phyloP scores from a whole-genome alignment of 2,888 invertebrate species.

The Trichogramma evanescens region DNA sequence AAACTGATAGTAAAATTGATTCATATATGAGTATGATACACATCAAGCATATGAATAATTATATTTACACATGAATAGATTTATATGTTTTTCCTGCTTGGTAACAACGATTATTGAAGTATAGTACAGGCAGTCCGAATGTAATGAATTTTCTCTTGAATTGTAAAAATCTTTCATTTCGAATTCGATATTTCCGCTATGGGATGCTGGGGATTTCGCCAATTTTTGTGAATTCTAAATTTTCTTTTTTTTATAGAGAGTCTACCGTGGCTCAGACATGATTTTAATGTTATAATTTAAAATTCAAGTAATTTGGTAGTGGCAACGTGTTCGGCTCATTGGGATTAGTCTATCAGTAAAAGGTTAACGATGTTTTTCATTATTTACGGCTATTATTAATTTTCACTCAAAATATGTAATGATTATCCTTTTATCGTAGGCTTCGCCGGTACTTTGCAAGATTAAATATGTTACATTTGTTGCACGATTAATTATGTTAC shows the following conservation, averaged over 20 bases:
- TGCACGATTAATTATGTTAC: too few species aligned
- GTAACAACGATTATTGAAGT: too few species aligned
- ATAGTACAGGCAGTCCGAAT: too few species aligned
- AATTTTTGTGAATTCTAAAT: too few species aligned
- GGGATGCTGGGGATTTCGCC: too few species aligned
- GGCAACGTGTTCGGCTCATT: conserved; percentile 48
- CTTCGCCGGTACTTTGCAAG: too few species aligned
- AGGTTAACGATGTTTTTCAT: not conserved
- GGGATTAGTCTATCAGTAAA: conserved; percentile 23
- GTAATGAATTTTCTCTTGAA: not conserved
- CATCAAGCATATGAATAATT: too few species aligned
- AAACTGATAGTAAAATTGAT: too few species aligned
- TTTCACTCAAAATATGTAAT: not conserved
- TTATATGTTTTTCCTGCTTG: too few species aligned
- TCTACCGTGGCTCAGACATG: conserved; percentile 58
- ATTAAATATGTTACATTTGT: too few species aligned
- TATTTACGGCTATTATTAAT: not conserved
- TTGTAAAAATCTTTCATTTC: not conserved
- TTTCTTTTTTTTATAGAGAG: conserved; percentile 34
- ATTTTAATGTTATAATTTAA: conserved; percentile 33
- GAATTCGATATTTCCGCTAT: conserved; percentile 7
- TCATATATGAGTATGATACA: too few species aligned
- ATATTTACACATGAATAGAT: too few species aligned
- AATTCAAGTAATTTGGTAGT: conserved; percentile 53
- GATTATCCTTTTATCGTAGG: not conserved